Evolutionary conservation across 2,113 vertebrate species (phyloP).

Genomic region (Atlantisia rogersi): DNA sequence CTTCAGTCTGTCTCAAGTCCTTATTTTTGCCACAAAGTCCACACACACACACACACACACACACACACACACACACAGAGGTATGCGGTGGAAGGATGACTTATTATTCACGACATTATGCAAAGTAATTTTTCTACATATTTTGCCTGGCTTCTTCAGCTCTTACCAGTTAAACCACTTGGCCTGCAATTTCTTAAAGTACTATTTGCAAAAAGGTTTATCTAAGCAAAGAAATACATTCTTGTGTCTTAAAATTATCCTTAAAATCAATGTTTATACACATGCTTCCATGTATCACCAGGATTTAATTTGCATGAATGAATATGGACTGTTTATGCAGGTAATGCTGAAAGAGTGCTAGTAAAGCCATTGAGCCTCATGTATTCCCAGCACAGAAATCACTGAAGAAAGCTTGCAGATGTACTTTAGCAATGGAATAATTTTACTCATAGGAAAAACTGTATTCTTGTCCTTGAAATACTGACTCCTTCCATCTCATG

Average conservation of each 20-base stretch:
- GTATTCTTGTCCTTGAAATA: background rate
- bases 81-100: background rate
- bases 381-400: background rate
- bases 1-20: background rate
- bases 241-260: background rate
- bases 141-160: background rate
- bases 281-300: background rate
- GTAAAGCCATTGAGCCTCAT: background rate
- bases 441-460: background rate
- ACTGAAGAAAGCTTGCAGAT: background rate
- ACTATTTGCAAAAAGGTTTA: background rate
- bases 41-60: background rate
- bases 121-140: background rate
- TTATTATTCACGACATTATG: background rate
- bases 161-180: background rate
- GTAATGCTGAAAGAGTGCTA: background rate
- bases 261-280: background rate
- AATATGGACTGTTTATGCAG: background rate
- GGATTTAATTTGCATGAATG: background rate
- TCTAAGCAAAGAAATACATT: background rate
- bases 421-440: background rate
- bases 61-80: background rate
- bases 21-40: background rate
- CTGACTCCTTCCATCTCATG: background rate
- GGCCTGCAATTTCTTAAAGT: background rate